Conservation (phyloP, 2,113 vertebrate species). For the Canis aureus region DNA sequence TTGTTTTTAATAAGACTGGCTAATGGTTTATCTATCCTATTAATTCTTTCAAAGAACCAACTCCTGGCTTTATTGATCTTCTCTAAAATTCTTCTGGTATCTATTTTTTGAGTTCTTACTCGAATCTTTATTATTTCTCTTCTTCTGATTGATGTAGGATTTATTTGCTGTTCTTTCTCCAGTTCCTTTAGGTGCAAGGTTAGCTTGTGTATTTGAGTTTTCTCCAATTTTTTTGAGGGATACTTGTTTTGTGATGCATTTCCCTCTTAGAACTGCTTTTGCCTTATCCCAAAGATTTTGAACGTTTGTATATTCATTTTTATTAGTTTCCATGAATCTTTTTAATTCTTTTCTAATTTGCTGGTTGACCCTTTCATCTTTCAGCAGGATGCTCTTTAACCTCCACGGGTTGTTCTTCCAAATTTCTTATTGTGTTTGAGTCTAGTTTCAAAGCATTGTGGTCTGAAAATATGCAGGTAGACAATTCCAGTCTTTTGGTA, state of each 20-base stretch:
- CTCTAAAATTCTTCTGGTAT: too few relatives aligned
- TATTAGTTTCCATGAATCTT: neutral
- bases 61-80: neutral
- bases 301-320: neutral
- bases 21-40: neutral
- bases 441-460: neutral
- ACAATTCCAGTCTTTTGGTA: neutral
- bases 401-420: neutral
- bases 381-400: neutral
- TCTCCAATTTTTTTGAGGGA: too few relatives aligned
- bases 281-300: neutral
- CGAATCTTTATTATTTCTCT: too few relatives aligned
- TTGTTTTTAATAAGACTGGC: neutral
- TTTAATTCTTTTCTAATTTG: neutral
- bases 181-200: too few relatives aligned
- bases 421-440: neutral
- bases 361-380: neutral
- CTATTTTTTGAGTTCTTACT: too few relatives aligned
- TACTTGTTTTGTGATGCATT: too few relatives aligned
- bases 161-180: too few relatives aligned
- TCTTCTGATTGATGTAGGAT: too few relatives aligned
- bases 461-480: neutral
- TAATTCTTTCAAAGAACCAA: neutral
- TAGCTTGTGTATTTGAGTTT: too few relatives aligned
- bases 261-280: too few relatives aligned